These are phyloP conservation scores for Macrotrachela quadricornifera DNA, from an alignment of 1,140 invertebrate species.

Conservation along the genomic window DNA sequence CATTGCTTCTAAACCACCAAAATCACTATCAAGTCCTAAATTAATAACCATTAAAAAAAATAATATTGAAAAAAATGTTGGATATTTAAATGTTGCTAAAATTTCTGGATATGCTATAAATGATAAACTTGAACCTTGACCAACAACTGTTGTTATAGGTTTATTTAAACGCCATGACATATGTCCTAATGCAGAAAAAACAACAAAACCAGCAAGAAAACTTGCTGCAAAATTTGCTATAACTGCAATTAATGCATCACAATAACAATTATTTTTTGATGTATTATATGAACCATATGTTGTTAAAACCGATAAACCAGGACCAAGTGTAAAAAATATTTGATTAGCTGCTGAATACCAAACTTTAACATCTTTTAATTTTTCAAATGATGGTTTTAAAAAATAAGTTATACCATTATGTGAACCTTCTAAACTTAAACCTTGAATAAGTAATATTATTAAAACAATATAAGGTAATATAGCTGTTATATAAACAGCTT, in stretches of 20 bases:
- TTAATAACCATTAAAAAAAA: constrained; percentile 76
- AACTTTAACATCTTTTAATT: constrained; percentile 38
- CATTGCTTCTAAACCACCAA: constrained; percentile 6
- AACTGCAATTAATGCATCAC: constrained; percentile 1
- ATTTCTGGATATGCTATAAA: constrained; percentile 74
- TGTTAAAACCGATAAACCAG: constrained; percentile 52
- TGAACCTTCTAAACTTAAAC: constrained; percentile 1
- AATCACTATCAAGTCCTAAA: constrained; percentile 24
- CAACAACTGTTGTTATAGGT: constrained; percentile 17
- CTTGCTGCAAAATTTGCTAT: constrained; percentile 1
- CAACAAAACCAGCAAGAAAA: constrained; percentile 6
- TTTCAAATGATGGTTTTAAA: neutral
- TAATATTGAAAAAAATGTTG: constrained; percentile 58
- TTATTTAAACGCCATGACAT: neutral
- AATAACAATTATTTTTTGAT: neutral
- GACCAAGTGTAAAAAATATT: constrained; percentile 88
- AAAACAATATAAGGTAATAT: constrained; percentile 5
- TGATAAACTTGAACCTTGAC: constrained; percentile 52
- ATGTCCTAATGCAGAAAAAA: constrained; percentile 7
- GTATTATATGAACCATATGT: constrained; percentile 4
- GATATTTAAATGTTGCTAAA: constrained; percentile 60
- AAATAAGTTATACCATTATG: constrained; percentile 4
- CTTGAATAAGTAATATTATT: constrained; percentile 1
- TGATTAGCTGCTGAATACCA: constrained; percentile 93
- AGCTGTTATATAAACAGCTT: constrained; percentile 1